Base-by-base conservation (phyloP, 2,797 vertebrate genomes). In the Sardinella longiceps region DNA sequence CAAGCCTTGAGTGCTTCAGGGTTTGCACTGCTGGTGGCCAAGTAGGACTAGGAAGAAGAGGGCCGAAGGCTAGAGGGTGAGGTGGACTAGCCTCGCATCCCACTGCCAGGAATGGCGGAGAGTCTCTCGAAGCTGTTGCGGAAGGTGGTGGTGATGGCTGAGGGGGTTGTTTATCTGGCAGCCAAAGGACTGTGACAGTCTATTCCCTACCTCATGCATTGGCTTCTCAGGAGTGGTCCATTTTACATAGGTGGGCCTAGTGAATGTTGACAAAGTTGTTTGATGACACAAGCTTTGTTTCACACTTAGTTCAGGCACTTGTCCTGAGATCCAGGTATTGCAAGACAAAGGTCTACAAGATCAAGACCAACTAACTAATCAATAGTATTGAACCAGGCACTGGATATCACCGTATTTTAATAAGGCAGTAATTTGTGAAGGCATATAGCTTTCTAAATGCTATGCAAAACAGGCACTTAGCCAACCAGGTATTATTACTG, bases 71-170 rank as follows among this genome's bases (percentile, higher is more conserved):
- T 74, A 2, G 66, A 37, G 14, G 12, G 30, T 74, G 66, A 74
- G 66, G 30, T 74, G 66, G 66, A 74, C 30, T 39, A 74, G 30
- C 12, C 66, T 74, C 43, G 66, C 30, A 87, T 63, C 83, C 63
- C 66, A 37, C 50, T 11, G 43, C 28, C 48, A 82, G 82, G 46
- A 60, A 70, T 87, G 83, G 48, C 53, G 81, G 66, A 83, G n/a
- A 3, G 4, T 39, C 58, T 83, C 84, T 56, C 15, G 48, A 50
- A 74, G 70, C 11, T 82, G 45, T 33, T 51, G 63, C 48, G 23
- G 18, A 43, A 0, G 12, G 46, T 46, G 37, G 70, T 20, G 80
- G 43, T 10, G 60, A 63, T 74, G 66, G 30, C 30, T 37, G 77
- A 85, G 43, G 15, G 30, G 74, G 20, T 74, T 23, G 48, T 63